A percentile compares a stretch with the other conserved stretches of the same genome.
Evolutionary conservation across 2,113 vertebrate species (phyloP).

Genomic region (Eulemur rufifrons): DNA sequence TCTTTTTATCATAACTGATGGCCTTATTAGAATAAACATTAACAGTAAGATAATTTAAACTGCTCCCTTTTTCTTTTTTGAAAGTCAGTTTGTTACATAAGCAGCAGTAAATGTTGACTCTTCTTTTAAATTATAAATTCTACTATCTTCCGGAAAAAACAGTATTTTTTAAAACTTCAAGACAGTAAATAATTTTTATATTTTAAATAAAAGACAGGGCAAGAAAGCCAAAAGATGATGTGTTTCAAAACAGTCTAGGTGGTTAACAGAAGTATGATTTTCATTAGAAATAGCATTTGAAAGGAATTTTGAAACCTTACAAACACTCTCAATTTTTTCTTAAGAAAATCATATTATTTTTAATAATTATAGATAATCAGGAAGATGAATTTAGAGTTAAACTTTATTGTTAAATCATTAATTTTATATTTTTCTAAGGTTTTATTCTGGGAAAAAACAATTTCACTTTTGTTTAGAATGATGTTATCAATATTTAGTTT

Average conservation of each 20-base stretch:
- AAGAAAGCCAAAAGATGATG: not conserved
- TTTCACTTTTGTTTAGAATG: not conserved
- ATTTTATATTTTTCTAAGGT: not conserved
- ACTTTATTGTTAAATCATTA: not conserved
- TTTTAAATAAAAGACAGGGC: not conserved
- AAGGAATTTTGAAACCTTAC: not conserved
- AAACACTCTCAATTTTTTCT: not conserved
- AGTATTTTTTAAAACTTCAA: not conserved
- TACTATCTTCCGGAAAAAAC: not conserved
- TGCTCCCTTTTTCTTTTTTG: not conserved
- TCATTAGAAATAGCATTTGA: not conserved
- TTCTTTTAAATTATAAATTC: not conserved
- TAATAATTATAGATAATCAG: not conserved
- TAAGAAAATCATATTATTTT: not conserved
- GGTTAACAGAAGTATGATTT: not conserved
- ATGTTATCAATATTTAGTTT: not conserved
- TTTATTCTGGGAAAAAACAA: not conserved
- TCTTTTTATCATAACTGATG: not conserved
- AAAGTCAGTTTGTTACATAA: not conserved
- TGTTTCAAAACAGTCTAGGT: not conserved
- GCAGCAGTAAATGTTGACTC: not conserved
- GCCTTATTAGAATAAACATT: not conserved
- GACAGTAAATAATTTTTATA: not conserved
- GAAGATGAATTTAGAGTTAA: not conserved
- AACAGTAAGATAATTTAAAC: not conserved